Evolutionary conservation across 2,888 invertebrate genomes (phyloP), one percentile per base, ranked within the genome.

Genomic region (Graphium colonna): DNA sequence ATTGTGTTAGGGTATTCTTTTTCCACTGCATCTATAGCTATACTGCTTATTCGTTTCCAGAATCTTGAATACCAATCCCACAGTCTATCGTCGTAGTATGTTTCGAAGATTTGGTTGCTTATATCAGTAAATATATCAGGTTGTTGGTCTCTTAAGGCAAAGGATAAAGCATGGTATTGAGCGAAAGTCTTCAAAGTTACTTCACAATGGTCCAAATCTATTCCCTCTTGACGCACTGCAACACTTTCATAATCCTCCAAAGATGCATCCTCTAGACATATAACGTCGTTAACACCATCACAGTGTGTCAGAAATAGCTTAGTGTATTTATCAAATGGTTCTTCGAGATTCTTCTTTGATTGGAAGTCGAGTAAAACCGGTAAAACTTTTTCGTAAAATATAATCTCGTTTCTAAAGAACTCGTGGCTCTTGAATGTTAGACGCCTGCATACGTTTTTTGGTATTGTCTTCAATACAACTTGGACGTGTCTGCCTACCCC

Each of bases 351-450:
- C 60, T 81, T 87, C 1, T 61, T 70, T 0, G 77, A 60, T 63
- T 90, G 88, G 51, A 90, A 91, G 36, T 83, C 68, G 0, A 91
- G 63, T 54, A 92, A 61, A 0, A 62, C 77, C 7, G 91, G 90
- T 58, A 92, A 75, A 1, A 91, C 87, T 57, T 75, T 77, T 36
- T 81, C 78, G 71, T 95, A 95, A 70, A 95, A 94, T 48, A 82
- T 78, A 0, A 93, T 92, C 77, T 95, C 95, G 67, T 94, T 95
- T 57, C 82, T 81, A 65, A 95, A 95, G 71, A 94, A 95, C 44
- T 93, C 93, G 1, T 83, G 68, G 36, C 92, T 93, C 52, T 92
- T 87, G 62, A 91, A 95, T 0, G 94, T 92, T 21, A 92, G 91
- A 0, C 92, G 88, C 21, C 94, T 78, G 0, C 91, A 92, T 0